Conservation (phyloP, 2,888 invertebrate species). For the Oeneis ivallda region DNA sequence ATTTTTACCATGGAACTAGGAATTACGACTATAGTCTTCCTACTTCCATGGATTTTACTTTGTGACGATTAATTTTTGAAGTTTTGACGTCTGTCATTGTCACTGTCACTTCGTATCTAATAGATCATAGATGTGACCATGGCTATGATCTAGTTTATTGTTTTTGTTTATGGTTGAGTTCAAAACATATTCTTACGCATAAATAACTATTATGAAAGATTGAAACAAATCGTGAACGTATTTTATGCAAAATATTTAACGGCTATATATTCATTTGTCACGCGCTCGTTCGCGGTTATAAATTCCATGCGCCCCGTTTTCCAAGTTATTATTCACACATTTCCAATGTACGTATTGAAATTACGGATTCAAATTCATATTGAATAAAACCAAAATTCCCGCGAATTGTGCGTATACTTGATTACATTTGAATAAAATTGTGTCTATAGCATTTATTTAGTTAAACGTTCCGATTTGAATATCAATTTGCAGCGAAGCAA, state of each 20-base stretch:
- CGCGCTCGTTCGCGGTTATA: constrained; percentile 31
- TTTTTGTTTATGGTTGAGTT: no score
- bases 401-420: constrained; percentile 8
- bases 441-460: constrained; percentile 13
- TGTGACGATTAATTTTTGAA: no score
- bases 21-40: no score
- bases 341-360: constrained; percentile 28
- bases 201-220: not conserved
- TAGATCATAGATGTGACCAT: no score
- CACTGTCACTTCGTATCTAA: no score
- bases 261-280: constrained; percentile 34
- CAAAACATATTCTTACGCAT: no score
- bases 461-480: constrained; percentile 3
- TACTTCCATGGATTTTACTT: no score
- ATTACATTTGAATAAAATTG: constrained; percentile 3
- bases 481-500: not conserved
- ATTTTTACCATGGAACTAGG: no score
- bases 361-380: constrained; percentile 20
- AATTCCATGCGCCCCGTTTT: constrained; percentile 29
- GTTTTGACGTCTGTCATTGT: no score
- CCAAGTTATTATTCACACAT: constrained; percentile 25
- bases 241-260: constrained; percentile 23
- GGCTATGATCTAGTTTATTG: no score
- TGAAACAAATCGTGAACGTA: not conserved
- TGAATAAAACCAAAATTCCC: constrained; percentile 14